Evolutionary conservation across 2,797 vertebrate genomes (phyloP), one percentile per base, ranked within the genome.

Genomic region (Lepus townsendii): DNA sequence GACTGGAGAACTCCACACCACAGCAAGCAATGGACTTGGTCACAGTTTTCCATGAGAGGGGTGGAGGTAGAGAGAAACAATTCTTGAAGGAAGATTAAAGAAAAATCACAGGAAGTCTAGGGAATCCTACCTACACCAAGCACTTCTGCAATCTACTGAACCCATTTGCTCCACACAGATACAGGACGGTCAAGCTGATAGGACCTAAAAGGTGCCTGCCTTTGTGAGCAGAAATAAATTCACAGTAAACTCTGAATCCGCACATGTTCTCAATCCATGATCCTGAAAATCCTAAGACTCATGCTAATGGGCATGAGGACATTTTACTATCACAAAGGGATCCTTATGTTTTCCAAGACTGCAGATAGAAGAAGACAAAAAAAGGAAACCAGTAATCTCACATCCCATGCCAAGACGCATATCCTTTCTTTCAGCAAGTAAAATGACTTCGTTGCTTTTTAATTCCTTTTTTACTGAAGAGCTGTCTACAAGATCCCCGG

Each of bases 241-340:
- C 30, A 27, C 2, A 78, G 65, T 22, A 60, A 75, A 72, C 95
- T 92, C 27, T 76, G 77, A 84, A 87, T 79, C 1, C 57, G 68
- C 1, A 7, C 19, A 42, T 77, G 79, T 93, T 79, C 27, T 90
- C 62, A 57, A 57, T 94, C 68, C 32, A 30, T 24, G 62, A 72
- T 76, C 78, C 82, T 83, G 9, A 72, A 75, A 92, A 65, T 83
- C 60, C 38, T 38, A 62, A 75, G 90, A 95, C 83, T 94, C 90
- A 71, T 24, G 3, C 3, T 19, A 52, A 83, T 89, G n/a, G 42
- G 8, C 16, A 8, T 32, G 47, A 90, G 38, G 69, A 38, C 27
- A 57, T 95, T 93, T 94, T 87, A 93, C 89, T 78, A 91, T 52
- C 73, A 91, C 92, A 79, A 83, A 88, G 42, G 82, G 50, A 38